Conservation (phyloP, 2,888 invertebrate genomes). For the Drepanosiphum platanoidis region DNA sequence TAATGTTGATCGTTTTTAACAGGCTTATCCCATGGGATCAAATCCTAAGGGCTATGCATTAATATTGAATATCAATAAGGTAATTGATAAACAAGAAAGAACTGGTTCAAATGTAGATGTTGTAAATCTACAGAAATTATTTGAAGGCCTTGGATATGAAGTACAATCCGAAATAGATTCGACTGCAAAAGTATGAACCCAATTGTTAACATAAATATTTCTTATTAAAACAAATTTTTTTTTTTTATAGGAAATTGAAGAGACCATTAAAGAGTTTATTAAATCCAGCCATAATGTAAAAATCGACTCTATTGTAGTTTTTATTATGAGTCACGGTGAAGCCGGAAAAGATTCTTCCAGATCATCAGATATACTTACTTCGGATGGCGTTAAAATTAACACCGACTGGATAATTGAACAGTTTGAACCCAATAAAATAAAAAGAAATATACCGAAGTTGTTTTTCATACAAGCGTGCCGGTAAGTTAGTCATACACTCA, state of each 20-base stretch:
- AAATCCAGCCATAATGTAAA: background rate
- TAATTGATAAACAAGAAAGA: conserved; percentile 20
- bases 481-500: no score
- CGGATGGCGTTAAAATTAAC: conserved; percentile 68
- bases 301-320: conserved; percentile 60
- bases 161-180: conserved; percentile 43
- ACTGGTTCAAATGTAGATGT: conserved; percentile 62
- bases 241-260: conserved; percentile 57
- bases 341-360: conserved; percentile 62
- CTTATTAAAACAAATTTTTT: background rate
- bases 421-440: conserved; percentile 71
- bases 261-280: conserved; percentile 48
- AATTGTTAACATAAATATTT: conserved; percentile 8
- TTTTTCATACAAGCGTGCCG: conserved; percentile 80
- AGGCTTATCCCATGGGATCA: conserved; percentile 63
- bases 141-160: conserved; percentile 61
- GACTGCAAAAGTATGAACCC: conserved; percentile 44
- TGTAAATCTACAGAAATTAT: conserved; percentile 53
- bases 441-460: conserved; percentile 76
- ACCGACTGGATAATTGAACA: conserved; percentile 71
- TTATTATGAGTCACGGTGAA: conserved; percentile 63
- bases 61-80: conserved; percentile 62
- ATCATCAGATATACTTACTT: conserved; percentile 64
- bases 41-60: conserved; percentile 63
- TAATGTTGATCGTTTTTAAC: conserved; percentile 13